These are phyloP conservation scores for Chaenocephalus aceratus DNA, from an alignment of 2,113 vertebrate genomes.

Conservation along the genomic window DNA sequence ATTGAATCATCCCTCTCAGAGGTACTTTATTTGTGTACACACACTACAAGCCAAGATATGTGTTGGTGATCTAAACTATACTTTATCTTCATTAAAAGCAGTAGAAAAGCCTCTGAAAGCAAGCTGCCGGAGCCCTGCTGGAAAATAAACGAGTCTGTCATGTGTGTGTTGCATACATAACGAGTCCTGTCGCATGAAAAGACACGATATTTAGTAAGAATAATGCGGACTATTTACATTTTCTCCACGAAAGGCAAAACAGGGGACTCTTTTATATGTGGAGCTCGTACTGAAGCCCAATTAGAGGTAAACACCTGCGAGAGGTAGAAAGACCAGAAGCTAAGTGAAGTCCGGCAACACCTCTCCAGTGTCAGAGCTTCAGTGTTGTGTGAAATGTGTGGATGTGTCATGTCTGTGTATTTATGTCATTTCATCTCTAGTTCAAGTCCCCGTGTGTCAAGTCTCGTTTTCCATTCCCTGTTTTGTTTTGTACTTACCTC, in stretches of 20 bases:
- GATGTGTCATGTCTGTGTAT: too few species aligned
- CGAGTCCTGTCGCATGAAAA: slow-evolving; percentile 14
- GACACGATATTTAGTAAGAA: slow-evolving; percentile 29
- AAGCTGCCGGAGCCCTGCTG: background rate
- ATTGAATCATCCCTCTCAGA: slow-evolving; percentile 3
- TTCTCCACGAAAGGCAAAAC: slow-evolving; percentile 7
- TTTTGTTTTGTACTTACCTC: too few species aligned
- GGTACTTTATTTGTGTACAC: background rate
- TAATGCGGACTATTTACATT: slow-evolving; percentile 37
- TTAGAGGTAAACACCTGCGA: slow-evolving; percentile 19
- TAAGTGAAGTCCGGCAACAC: slow-evolving; percentile 32
- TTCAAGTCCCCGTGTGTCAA: too few species aligned
- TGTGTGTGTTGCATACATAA: slow-evolving; percentile 29
- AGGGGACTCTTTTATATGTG: slow-evolving; percentile 14
- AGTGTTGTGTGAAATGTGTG: too few species aligned
- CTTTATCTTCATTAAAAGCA: slow-evolving; percentile 16
- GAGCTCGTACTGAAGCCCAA: slow-evolving; percentile 24
- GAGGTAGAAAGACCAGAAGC: background rate
- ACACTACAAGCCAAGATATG: background rate
- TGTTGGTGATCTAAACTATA: background rate
- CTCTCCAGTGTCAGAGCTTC: background rate
- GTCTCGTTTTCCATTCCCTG: too few species aligned
- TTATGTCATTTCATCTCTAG: too few species aligned
- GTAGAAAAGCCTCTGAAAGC: slow-evolving; percentile 1
- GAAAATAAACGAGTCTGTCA: background rate